Evolutionary conservation across 2,888 invertebrate genomes (phyloP).

Genomic region (Hermodice carunculata): DNA sequence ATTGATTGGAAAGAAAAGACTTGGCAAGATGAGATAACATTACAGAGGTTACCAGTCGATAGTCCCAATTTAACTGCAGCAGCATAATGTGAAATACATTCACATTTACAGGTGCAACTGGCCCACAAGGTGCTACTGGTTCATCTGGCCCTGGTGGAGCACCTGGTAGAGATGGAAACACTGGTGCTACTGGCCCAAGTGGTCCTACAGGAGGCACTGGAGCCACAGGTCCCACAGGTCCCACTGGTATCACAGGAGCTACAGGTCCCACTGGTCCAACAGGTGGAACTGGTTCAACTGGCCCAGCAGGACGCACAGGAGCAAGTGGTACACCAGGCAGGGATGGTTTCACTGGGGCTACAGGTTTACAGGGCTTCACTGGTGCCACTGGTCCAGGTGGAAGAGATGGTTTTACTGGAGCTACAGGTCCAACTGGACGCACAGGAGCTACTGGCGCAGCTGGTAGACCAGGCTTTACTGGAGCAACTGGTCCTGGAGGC

Average conservation of each 20-base stretch:
- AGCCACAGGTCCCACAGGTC: constrained; percentile 4
- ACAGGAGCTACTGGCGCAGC: constrained; percentile 18
- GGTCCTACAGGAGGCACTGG: constrained; percentile 14
- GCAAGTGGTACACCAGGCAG: constrained; percentile 9
- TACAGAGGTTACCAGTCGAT: no score
- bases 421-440: constrained; percentile 21
- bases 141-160: background rate
- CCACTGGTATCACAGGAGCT: constrained; percentile 9
- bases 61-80: no score
- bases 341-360: constrained; percentile 4
- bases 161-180: constrained; percentile 7
- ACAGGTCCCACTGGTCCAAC: constrained; percentile 17
- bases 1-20: no score
- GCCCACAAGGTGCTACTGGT: constrained; percentile 6
- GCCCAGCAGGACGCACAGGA: constrained; percentile 19
- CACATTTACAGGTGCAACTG: constrained; percentile 6
- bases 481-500: constrained; percentile 22
- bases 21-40: no score
- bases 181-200: background rate
- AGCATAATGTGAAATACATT: no score
- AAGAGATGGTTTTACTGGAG: constrained; percentile 18
- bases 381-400: constrained; percentile 31
- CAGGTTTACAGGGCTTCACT: no score
- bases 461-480: constrained; percentile 10
- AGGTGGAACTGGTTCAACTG: constrained; percentile 21